Evolutionary conservation across 35 echinoderm and acorn worm genomes (phyloP), one percentile per base, ranked within the genome.

Genomic region (Hemicentrotus pulcherrimus): DNA sequence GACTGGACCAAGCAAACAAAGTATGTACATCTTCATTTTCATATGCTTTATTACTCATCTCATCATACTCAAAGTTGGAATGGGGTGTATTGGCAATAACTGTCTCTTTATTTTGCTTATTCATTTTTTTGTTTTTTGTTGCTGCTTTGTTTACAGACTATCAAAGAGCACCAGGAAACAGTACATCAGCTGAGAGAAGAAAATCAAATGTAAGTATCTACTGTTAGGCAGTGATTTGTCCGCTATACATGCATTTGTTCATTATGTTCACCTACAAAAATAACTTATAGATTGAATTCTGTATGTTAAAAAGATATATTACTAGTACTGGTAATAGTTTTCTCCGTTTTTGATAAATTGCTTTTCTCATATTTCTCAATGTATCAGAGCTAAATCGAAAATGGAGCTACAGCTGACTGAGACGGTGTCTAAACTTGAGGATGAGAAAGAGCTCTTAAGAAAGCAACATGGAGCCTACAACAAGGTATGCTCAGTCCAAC

Each of bases 371-470:
- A 19, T 78, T 24, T 95, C 31, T 59, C 65, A 78, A 7, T 78
- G 19, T 24, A 78, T 18, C 46, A 98, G 97, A 41, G 88, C 92
- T 33, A 98, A 92, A 59, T 61, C 85, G 32, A 94, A 95, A 19
- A 89, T 96, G 65, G 94, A 98, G 86, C 19, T 92, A 32, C 94
- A 98, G 86, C 91, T 98, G 45, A 32, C 71, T 5, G 97, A 96
- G 86, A 96, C 92, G 1, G 95, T 98, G 15, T 94, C 97, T 8
- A 91, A 95, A 86, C 94, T 99, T 14, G 96, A 99, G 94, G 95
- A 96, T 86, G 97, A 99, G 88, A 97, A 97, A 94, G 96, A 97
- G 18, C 35, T 94, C 30, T 71, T 99, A 70, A 95, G 96, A 59
- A 88, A 91, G 86, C 95, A 97, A 55, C 96, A 97, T 85, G 47